These are phyloP conservation scores for Smithornis capensis DNA, from an alignment of 2,113 vertebrate genomes.

Conservation along the genomic window DNA sequence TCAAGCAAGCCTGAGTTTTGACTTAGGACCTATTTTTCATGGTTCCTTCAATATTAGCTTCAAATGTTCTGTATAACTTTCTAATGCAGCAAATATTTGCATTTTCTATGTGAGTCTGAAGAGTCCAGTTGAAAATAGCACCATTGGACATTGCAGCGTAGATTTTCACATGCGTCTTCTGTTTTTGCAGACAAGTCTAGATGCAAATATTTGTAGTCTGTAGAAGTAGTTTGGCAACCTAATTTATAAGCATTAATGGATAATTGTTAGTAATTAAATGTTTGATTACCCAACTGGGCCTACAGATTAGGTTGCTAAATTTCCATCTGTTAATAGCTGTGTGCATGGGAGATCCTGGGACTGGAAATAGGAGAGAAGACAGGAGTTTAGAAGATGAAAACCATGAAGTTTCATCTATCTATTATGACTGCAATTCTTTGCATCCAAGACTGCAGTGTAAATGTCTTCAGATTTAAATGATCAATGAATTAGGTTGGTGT, in stretches of 20 bases:
- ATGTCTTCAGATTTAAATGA: background rate
- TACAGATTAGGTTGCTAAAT: slow-evolving; percentile 40
- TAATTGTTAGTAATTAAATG: slow-evolving; percentile 64
- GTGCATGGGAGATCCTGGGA: background rate
- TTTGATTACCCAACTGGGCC: slow-evolving; percentile 60
- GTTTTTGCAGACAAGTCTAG: background rate
- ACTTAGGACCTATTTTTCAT: background rate
- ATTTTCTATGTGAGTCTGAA: background rate
- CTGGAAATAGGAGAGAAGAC: background rate
- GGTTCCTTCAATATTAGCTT: background rate
- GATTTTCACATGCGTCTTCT: background rate
- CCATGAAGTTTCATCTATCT: background rate
- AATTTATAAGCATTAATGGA: slow-evolving; percentile 63
- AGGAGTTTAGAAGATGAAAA: background rate
- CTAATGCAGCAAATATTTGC: background rate
- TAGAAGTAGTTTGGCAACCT: slow-evolving; percentile 36
- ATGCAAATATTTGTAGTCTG: slow-evolving; percentile 53
- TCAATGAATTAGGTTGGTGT: background rate
- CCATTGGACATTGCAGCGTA: rapidly evolving
- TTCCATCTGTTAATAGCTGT: slow-evolving; percentile 46
- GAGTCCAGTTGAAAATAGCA: background rate
- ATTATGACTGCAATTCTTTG: background rate
- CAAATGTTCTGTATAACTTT: background rate
- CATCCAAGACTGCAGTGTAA: background rate
- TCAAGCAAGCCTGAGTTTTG: background rate